Conservation (phyloP, 1,140 invertebrate species). For the Mylabris phalerata region DNA sequence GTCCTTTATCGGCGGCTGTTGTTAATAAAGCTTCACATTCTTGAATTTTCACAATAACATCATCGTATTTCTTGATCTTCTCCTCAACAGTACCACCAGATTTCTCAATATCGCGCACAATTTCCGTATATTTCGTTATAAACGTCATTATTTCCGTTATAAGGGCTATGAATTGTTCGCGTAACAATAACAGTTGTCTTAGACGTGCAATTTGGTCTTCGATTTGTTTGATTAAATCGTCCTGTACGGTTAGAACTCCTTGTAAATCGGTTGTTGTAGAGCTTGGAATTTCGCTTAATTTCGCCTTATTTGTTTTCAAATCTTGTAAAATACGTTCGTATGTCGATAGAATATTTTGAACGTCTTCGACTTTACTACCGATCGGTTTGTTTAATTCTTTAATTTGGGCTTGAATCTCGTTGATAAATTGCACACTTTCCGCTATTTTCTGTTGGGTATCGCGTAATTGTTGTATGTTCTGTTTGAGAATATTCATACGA, state of each 20-base stretch:
- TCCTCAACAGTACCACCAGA: conserved; percentile 71
- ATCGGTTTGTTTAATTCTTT: conserved; percentile 77
- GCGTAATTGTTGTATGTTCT: conserved; percentile 71
- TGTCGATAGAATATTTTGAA: conserved; percentile 65
- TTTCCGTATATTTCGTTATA: conserved; percentile 78
- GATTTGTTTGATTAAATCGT: conserved; percentile 72
- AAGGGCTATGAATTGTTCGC: conserved; percentile 81
- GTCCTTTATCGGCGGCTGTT: conserved; percentile 82
- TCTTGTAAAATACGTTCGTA: conserved; percentile 76
- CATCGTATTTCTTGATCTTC: conserved; percentile 83
- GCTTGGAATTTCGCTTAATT: conserved; percentile 69
- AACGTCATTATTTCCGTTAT: conserved; percentile 82
- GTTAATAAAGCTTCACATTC: conserved; percentile 82
- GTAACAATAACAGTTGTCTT: conserved; percentile 65
- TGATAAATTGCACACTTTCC: conserved; percentile 71
- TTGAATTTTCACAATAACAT: conserved; percentile 76
- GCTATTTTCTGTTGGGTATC: conserved; percentile 69
- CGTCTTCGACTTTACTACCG: conserved; percentile 76
- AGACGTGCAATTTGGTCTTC: conserved; percentile 78
- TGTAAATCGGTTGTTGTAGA: conserved; percentile 69
- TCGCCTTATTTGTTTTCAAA: conserved; percentile 70
- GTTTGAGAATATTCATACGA: conserved; percentile 61
- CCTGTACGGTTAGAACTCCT: conserved; percentile 70
- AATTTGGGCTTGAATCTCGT: conserved; percentile 73
- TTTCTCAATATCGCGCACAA: conserved; percentile 78